These are phyloP conservation scores for Notodromas monacha DNA, from an alignment of 2,888 invertebrate genomes.

Conservation along the genomic window DNA sequence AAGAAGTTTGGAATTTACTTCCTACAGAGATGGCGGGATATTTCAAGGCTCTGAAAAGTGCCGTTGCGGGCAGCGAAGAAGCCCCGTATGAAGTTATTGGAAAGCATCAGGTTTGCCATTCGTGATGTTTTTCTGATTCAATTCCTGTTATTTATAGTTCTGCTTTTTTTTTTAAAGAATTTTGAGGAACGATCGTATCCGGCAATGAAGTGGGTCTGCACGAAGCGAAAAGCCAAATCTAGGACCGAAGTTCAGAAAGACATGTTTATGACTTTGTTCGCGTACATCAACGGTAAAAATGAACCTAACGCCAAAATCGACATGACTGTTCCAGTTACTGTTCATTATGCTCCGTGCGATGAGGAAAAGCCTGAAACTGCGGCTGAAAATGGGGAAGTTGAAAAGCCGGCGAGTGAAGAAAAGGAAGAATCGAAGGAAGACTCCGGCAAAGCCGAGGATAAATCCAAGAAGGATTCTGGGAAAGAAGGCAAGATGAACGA, in stretches of 20 bases:
- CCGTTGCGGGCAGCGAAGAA: conserved; percentile 11
- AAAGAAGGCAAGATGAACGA: not conserved
- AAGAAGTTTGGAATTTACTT: not conserved
- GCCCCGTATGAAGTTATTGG: conserved; percentile 11
- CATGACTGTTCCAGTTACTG: conserved; percentile 12
- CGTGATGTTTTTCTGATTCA: too few relatives aligned
- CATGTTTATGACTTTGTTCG: conserved; percentile 12
- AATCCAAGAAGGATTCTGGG: not conserved
- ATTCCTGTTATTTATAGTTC: too few relatives aligned
- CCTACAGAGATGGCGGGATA: conserved; percentile 8
- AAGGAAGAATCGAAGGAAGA: not conserved
- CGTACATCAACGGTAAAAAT: conserved; percentile 12
- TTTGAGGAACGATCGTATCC: conserved; percentile 12
- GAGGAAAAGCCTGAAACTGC: conserved; percentile 9
- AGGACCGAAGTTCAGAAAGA: conserved; percentile 10
- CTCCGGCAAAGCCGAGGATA: not conserved
- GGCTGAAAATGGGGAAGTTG: not conserved
- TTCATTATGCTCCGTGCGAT: conserved; percentile 11
- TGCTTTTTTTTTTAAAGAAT: too few relatives aligned
- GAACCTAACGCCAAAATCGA: conserved; percentile 11
- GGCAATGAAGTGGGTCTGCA: conserved; percentile 11
- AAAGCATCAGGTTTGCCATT: conserved; percentile 10
- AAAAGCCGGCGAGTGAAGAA: not conserved
- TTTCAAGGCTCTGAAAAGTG: conserved; percentile 10
- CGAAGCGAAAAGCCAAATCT: conserved; percentile 10